Evolutionary conservation across 2,797 vertebrate genomes (phyloP).

Genomic region (Lycodopsis pacificus): DNA sequence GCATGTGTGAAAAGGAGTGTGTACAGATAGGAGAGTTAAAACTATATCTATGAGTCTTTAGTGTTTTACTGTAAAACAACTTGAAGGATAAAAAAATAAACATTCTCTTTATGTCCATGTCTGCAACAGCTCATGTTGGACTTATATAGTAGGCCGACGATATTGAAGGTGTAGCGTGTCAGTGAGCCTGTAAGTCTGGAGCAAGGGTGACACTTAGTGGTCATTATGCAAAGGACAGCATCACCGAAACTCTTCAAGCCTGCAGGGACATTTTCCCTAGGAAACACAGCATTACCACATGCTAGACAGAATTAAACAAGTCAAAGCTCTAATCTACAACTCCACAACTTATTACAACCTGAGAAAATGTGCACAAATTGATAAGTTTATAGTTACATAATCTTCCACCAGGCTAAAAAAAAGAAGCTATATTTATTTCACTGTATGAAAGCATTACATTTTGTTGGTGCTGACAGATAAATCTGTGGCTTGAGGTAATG

Average conservation of each 20-base stretch:
- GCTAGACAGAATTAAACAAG: background rate
- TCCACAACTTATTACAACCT: background rate
- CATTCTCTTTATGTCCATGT: background rate
- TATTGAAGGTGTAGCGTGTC: background rate
- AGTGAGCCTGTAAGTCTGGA: background rate
- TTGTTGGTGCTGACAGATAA: background rate
- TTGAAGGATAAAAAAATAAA: background rate
- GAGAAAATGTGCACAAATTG: background rate
- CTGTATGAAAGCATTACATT: background rate
- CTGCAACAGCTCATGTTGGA: background rate
- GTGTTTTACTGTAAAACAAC: background rate
- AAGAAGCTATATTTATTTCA: background rate
- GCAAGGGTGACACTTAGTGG: slow-evolving; percentile 59
- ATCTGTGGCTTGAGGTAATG: no score
- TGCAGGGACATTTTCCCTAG: background rate
- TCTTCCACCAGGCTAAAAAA: background rate
- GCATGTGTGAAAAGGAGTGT: background rate
- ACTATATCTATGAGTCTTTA: background rate
- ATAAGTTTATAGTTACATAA: background rate
- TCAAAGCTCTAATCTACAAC: background rate
- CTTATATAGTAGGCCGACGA: background rate
- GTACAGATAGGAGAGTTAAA: background rate
- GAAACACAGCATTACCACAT: background rate
- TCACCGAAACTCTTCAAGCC: background rate
- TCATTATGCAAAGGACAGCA: background rate